phyloP scores from a whole-genome alignment of 1,140 invertebrate genomes.

The Rhopalosiphum padi region DNA sequence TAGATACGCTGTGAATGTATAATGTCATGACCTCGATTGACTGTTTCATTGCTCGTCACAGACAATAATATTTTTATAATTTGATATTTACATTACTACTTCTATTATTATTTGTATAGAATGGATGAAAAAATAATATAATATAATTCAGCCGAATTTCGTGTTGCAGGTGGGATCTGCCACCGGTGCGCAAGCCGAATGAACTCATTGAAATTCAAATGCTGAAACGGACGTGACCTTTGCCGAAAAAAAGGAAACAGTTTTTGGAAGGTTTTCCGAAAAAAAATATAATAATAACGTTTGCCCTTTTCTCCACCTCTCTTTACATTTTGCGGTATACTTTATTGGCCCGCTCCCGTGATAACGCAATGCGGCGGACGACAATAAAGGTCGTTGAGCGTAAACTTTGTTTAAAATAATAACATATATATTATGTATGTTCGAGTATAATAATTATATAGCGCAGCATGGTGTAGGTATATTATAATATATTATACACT shows the following conservation, averaged over 20 bases:
- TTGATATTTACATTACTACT: neutral
- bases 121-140: neutral
- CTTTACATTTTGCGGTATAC: slow-evolving; percentile 34
- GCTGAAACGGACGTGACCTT: slow-evolving; percentile 15
- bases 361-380: slow-evolving; percentile 41
- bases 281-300: neutral
- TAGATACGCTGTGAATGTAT: neutral
- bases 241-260: neutral
- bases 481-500: neutral
- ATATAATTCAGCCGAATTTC: neutral
- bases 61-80: neutral
- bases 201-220: slow-evolving; percentile 10
- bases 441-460: neutral
- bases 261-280: slow-evolving; percentile 13
- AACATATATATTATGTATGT: neutral
- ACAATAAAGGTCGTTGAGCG: slow-evolving; percentile 29
- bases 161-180: neutral
- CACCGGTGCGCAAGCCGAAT: neutral
- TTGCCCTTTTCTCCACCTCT: slow-evolving; percentile 24
- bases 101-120: neutral
- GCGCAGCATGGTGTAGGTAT: neutral
- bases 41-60: neutral
- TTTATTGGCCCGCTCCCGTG: neutral
- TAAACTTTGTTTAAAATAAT: slow-evolving; percentile 50
- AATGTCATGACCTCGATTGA: neutral